Percentiles rank a stretch among this genome's conserved stretches.
phyloP scores from a whole-genome alignment of 2,797 vertebrate species.

The Phoxinus dragarum region DNA sequence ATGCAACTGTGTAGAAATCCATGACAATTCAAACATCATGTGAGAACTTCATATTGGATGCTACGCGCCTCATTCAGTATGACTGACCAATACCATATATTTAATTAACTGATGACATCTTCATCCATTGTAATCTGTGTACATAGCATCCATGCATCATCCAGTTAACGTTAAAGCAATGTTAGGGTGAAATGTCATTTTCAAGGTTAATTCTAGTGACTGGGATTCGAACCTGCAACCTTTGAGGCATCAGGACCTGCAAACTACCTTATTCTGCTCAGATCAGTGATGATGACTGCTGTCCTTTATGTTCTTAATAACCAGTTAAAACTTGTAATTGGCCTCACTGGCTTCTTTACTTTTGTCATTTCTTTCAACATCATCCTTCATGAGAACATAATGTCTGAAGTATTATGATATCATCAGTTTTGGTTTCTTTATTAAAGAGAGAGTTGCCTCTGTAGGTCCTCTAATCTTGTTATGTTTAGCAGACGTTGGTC shows the following conservation, averaged over 20 bases:
- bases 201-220: constrained; percentile 58
- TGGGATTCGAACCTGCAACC: constrained; percentile 60
- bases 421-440: constrained; percentile 65
- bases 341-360: constrained; percentile 59
- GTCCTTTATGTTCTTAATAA: constrained; percentile 58
- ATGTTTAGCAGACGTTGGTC: constrained; percentile 52
- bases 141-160: constrained; percentile 63
- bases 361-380: constrained; percentile 60
- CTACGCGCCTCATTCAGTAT: constrained; percentile 52
- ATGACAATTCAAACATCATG: constrained; percentile 52
- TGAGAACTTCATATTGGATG: constrained; percentile 58
- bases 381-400: constrained; percentile 62
- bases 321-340: constrained; percentile 60
- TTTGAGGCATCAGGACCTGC: constrained; percentile 60
- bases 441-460: constrained; percentile 66
- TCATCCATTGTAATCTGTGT: constrained; percentile 65
- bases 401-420: constrained; percentile 64
- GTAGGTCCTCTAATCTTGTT: constrained; percentile 57
- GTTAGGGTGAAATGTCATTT: constrained; percentile 60
- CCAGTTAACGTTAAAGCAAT: constrained; percentile 57
- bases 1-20: constrained; percentile 61
- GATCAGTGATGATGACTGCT: constrained; percentile 63
- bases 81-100: constrained; percentile 58
- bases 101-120: constrained; percentile 63
- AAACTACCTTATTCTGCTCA: constrained; percentile 62